Conservation (phyloP, 2,888 invertebrate genomes). For the Ischnus inquisitorius region DNA sequence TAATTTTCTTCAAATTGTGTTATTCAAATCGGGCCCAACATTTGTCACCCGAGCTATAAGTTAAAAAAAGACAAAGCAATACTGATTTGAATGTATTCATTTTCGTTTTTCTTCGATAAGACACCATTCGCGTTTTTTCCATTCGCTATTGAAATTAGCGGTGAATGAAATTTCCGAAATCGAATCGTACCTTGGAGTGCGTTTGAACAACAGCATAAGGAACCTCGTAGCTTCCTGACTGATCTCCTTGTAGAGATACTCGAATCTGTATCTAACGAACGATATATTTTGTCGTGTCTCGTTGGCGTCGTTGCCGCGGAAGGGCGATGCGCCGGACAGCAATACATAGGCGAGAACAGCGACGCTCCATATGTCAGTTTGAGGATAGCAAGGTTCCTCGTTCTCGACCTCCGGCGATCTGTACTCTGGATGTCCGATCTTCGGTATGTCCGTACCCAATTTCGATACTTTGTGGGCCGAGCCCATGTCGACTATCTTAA, state of each 20-base stretch:
- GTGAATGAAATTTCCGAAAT: background rate
- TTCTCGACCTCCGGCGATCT: constrained; percentile 95
- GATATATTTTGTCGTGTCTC: constrained; percentile 97
- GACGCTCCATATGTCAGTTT: constrained; percentile 98
- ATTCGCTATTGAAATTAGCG: background rate
- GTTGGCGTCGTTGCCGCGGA: constrained; percentile 92
- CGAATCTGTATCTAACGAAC: constrained; percentile 96
- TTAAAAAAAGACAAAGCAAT: too few relatives aligned
- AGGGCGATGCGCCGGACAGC: constrained; percentile 97
- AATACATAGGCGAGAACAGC: constrained; percentile 97
- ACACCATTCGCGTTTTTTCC: too few relatives aligned
- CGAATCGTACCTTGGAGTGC: constrained; percentile 92
- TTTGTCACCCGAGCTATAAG: too few relatives aligned
- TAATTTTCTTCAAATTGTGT: background rate
- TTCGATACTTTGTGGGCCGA: constrained; percentile 93
- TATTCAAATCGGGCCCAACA: too few relatives aligned
- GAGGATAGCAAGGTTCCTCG: constrained; percentile 95
- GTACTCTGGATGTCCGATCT: constrained; percentile 91
- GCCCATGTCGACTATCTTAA: constrained; percentile 97
- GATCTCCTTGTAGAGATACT: constrained; percentile 97
- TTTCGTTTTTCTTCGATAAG: too few relatives aligned
- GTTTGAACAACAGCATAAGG: constrained; percentile 97
- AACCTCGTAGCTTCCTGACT: constrained; percentile 97
- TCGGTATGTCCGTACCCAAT: constrained; percentile 90
- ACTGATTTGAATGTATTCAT: too few relatives aligned